Evolutionary conservation across 2,888 invertebrate species (phyloP).

Genomic region (Brachynemurus nebulosus): DNA sequence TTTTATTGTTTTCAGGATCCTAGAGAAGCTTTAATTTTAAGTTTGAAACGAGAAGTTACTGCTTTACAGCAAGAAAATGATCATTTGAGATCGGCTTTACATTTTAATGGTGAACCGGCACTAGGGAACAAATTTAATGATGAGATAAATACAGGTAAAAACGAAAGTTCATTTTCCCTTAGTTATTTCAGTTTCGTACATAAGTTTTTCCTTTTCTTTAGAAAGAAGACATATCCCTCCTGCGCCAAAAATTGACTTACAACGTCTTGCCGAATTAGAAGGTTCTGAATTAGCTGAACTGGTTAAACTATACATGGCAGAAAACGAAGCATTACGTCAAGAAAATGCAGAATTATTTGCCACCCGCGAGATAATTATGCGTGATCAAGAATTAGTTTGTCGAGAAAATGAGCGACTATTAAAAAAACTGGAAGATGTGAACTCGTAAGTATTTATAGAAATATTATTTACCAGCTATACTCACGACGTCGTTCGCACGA

Average conservation of each 20-base stretch:
- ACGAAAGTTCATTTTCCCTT: conserved; percentile 8
- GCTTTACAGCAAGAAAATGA: conserved; percentile 79
- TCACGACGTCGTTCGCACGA: too few relatives aligned
- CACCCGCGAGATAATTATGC: conserved; percentile 61
- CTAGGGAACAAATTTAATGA: too few relatives aligned
- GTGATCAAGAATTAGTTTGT: conserved; percentile 83
- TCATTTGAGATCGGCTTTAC: conserved; percentile 62
- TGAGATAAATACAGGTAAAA: conserved; percentile 7
- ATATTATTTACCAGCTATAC: not conserved
- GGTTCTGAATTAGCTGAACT: conserved; percentile 70
- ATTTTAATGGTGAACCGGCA: conserved; percentile 43
- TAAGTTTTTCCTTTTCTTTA: conserved; percentile 8
- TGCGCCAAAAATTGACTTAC: conserved; percentile 52
- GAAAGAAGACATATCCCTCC: conserved; percentile 31
- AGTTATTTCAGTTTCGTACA: not conserved
- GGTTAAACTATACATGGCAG: conserved; percentile 71
- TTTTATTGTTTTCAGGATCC: conserved; percentile 51
- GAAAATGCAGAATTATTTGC: conserved; percentile 79
- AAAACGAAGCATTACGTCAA: conserved; percentile 60
- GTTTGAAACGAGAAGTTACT: conserved; percentile 74
- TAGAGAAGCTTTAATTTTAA: conserved; percentile 78
- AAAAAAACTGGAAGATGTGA: conserved; percentile 78
- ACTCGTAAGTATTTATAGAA: conserved; percentile 47
- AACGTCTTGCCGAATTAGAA: conserved; percentile 59
- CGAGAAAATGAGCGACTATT: conserved; percentile 80